These are phyloP conservation scores for Timandra comae DNA, from an alignment of 2,888 invertebrate species.

Conservation along the genomic window DNA sequence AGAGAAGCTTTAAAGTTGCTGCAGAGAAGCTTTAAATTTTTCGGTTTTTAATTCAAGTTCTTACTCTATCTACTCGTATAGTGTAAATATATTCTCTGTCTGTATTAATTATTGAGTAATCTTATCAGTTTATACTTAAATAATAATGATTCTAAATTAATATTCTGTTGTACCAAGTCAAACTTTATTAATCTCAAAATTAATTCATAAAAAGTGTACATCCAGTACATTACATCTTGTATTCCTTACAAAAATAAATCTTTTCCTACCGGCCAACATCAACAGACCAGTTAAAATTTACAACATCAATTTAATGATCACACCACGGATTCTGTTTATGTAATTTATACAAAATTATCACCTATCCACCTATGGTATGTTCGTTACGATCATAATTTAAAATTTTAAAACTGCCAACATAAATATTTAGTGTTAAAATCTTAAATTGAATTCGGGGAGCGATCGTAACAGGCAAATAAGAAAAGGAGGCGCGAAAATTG, in stretches of 20 bases:
- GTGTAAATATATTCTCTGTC: no score
- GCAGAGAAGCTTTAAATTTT: no score
- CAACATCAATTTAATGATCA: slow-evolving; percentile 50
- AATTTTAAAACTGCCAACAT: slow-evolving; percentile 47
- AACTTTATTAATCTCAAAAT: no score
- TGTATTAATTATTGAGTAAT: no score
- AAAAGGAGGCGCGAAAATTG: slow-evolving; percentile 70
- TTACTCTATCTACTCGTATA: no score
- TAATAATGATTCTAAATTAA: no score
- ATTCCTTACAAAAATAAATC: no score
- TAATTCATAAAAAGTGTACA: slow-evolving; percentile 8
- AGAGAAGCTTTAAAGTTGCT: no score
- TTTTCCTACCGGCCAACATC: no score
- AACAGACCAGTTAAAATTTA: slow-evolving; percentile 36
- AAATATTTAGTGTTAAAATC: slow-evolving; percentile 71
- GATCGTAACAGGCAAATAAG: slow-evolving; percentile 52
- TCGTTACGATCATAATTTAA: slow-evolving; percentile 64
- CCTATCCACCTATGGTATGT: slow-evolving; percentile 47
- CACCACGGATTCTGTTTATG: slow-evolving; percentile 44
- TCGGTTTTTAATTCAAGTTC: no score
- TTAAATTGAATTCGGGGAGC: slow-evolving; percentile 73
- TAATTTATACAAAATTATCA: slow-evolving; percentile 56
- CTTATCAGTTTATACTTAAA: no score
- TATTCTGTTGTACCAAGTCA: no score
- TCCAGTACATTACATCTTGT: slow-evolving; percentile 4